These are phyloP conservation scores for Phylloscopus collybita DNA, from an alignment of 2,797 vertebrate genomes.

Conservation along the genomic window DNA sequence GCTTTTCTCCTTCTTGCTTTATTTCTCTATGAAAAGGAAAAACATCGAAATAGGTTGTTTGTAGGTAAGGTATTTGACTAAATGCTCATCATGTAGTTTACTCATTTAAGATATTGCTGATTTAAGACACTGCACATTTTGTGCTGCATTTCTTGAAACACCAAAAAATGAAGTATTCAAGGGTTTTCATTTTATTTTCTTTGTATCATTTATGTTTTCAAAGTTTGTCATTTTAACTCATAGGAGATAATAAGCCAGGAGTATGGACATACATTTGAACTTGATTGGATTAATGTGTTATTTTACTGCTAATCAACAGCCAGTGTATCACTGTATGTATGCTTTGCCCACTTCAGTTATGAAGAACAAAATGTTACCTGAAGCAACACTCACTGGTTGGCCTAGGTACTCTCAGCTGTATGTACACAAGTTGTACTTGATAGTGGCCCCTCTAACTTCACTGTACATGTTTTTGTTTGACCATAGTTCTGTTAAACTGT, in stretches of 20 bases:
- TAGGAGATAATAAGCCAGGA: neutral
- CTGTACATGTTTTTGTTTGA: neutral
- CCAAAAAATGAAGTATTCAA: neutral
- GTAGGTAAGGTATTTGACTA: neutral
- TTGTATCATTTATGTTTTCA: neutral
- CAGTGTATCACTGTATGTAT: accelerated
- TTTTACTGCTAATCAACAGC: neutral
- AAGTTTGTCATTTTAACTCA: neutral
- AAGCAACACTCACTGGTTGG: neutral
- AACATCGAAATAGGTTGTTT: neutral
- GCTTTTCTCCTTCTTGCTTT: neutral
- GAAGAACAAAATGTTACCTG: neutral
- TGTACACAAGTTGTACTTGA: neutral
- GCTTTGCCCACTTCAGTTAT: neutral
- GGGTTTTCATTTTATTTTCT: neutral
- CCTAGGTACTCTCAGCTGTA: neutral
- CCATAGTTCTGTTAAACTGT: neutral
- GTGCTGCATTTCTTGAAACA: neutral
- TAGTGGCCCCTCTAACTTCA: neutral
- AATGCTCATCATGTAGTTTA: neutral
- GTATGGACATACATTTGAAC: neutral
- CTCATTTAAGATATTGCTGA: neutral
- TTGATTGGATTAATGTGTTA: neutral
- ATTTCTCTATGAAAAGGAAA: neutral
- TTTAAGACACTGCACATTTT: neutral